A percentile compares a stretch with the other conserved stretches of the same genome.
Evolutionary conservation across 2,888 invertebrate genomes (phyloP).

Genomic region (Elegia similella): DNA sequence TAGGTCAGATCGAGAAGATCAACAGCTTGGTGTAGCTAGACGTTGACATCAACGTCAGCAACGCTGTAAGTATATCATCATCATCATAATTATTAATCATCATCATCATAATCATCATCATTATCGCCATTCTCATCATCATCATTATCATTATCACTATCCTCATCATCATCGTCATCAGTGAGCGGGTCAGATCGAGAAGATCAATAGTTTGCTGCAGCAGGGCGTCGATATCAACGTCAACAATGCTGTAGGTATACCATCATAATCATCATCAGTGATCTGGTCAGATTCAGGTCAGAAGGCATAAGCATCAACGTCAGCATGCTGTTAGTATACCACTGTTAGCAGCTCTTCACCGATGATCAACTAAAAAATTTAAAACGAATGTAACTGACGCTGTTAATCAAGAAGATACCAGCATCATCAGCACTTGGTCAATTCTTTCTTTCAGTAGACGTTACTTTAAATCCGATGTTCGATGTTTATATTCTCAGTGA

Average conservation of each 20-base stretch:
- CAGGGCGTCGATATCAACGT: constrained; percentile 99
- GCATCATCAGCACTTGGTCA: no score
- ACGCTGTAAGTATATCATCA: constrained; percentile 90
- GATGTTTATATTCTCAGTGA: no score
- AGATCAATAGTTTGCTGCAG: constrained; percentile 97
- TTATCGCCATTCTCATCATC: no score
- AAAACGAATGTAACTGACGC: no score
- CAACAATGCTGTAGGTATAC: constrained; percentile 95
- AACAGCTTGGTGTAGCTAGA: constrained; percentile 97
- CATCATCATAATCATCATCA: not conserved
- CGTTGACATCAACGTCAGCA: constrained; percentile 99
- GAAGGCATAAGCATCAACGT: no score
- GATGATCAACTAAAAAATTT: no score
- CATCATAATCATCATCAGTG: not conserved
- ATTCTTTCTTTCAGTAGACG: no score
- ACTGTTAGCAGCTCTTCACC: no score
- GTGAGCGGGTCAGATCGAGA: constrained; percentile 98
- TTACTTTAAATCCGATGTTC: no score
- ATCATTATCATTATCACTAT: not conserved
- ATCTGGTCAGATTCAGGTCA: no score
- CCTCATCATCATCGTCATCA: not conserved
- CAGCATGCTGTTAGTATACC: no score
- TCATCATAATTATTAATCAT: not conserved
- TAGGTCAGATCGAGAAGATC: constrained; percentile 99
- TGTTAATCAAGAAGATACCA: no score